Conservation (phyloP, 2,113 vertebrate genomes). For the Cyanistes caeruleus region DNA sequence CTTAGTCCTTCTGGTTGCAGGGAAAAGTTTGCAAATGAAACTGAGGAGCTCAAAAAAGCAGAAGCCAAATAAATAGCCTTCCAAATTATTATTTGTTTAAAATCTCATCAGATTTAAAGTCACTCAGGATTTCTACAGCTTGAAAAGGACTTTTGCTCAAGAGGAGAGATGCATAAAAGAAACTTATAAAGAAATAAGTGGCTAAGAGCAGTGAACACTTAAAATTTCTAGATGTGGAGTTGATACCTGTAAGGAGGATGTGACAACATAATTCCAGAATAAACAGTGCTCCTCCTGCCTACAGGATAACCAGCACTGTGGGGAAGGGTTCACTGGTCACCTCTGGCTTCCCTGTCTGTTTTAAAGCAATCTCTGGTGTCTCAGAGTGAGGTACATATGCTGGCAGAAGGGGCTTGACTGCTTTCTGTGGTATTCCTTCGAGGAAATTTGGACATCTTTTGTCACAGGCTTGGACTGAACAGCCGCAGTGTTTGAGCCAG, state of each 20-base stretch:
- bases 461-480: neutral
- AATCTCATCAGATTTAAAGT: neutral
- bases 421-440: neutral
- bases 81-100: neutral
- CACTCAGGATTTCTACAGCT: neutral
- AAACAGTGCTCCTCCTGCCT: neutral
- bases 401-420: neutral
- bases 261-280: neutral
- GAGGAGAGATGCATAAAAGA: neutral
- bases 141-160: neutral
- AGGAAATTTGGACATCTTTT: neutral
- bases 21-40: neutral
- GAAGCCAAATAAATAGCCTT: neutral
- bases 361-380: neutral
- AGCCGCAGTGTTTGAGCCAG: neutral
- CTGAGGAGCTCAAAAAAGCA: neutral
- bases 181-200: neutral
- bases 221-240: accelerated
- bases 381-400: neutral
- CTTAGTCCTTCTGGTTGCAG: neutral
- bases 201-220: neutral
- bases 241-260: neutral
- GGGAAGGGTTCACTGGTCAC: neutral
- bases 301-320: accelerated
- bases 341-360: neutral